Percentiles rank a stretch among this genome's conserved stretches.
phyloP scores from a whole-genome alignment of 1,140 invertebrate species.

The Anastatus disparis region DNA sequence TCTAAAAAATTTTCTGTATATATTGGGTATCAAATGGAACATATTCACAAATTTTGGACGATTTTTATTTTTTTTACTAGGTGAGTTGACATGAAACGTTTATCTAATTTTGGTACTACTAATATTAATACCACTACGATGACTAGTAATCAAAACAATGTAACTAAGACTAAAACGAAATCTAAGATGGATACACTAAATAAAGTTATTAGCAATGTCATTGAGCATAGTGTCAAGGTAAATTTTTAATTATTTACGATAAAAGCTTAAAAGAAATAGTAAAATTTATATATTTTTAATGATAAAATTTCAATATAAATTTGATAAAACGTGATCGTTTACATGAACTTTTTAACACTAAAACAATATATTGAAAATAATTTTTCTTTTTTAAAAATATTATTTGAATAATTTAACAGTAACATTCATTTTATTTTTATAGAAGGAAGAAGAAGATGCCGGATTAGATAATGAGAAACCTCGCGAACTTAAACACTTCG shows the following conservation, averaged over 20 bases:
- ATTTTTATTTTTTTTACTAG: too few relatives aligned
- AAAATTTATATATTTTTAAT: neutral
- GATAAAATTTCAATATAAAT: neutral
- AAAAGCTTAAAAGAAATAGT: neutral
- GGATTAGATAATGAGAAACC: constrained; percentile 66
- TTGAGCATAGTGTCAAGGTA: constrained; percentile 74
- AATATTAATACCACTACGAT: neutral
- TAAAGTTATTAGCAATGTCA: constrained; percentile 84
- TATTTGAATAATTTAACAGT: neutral
- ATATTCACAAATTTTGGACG: too few relatives aligned
- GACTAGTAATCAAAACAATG: constrained; percentile 26
- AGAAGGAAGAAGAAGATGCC: constrained; percentile 64
- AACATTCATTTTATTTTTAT: neutral
- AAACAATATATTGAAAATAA: too few relatives aligned
- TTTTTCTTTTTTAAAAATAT: too few relatives aligned
- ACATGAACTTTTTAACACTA: constrained; percentile 20
- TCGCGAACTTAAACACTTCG: constrained; percentile 79
- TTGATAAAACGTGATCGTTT: neutral
- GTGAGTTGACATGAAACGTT: too few relatives aligned
- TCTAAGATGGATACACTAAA: constrained; percentile 76
- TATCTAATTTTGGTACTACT: too few relatives aligned
- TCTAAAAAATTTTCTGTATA: too few relatives aligned
- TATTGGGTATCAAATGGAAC: too few relatives aligned
- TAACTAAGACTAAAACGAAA: constrained; percentile 66
- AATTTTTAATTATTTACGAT: neutral